A percentile compares a stretch with the other conserved stretches of the same genome.
Evolutionary conservation across 1,140 invertebrate genomes (phyloP).

Genomic region (Drosophila miranda): DNA sequence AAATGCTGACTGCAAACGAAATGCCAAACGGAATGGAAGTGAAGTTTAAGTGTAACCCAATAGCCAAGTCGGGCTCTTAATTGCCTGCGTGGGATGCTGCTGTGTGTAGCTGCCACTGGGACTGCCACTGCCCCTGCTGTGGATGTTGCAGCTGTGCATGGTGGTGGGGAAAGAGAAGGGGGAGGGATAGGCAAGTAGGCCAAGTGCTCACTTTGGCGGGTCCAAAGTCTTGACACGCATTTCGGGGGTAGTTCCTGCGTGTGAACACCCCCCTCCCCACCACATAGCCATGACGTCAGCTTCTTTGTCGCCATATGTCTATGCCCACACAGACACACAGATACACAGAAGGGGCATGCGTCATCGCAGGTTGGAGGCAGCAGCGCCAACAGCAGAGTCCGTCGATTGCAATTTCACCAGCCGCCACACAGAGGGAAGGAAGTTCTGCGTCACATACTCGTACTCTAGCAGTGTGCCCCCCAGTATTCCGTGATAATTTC

Average conservation of each 20-base stretch:
- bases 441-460: constrained; percentile 57
- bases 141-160: constrained; percentile 38
- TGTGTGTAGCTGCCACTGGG: constrained; percentile 13
- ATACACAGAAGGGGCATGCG: constrained; percentile 55
- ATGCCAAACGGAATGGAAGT: constrained; percentile 8
- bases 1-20: constrained; percentile 72
- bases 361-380: constrained; percentile 54
- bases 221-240: constrained; percentile 58
- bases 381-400: constrained; percentile 32
- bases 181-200: constrained; percentile 10
- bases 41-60: constrained; percentile 76
- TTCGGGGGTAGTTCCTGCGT: constrained; percentile 49
- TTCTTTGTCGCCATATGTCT: constrained; percentile 75
- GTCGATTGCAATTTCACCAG: constrained; percentile 72
- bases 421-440: constrained; percentile 20
- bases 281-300: constrained; percentile 57
- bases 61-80: constrained; percentile 74
- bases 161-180: neutral
- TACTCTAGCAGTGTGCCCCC: too few relatives aligned
- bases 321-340: constrained; percentile 24
- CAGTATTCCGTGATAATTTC: constrained; percentile 55
- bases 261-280: neutral
- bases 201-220: constrained; percentile 43
- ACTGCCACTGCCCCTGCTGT: constrained; percentile 17
- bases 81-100: constrained; percentile 69